Conservation (phyloP, 2,888 invertebrate species). For the Andrena dorsata region DNA sequence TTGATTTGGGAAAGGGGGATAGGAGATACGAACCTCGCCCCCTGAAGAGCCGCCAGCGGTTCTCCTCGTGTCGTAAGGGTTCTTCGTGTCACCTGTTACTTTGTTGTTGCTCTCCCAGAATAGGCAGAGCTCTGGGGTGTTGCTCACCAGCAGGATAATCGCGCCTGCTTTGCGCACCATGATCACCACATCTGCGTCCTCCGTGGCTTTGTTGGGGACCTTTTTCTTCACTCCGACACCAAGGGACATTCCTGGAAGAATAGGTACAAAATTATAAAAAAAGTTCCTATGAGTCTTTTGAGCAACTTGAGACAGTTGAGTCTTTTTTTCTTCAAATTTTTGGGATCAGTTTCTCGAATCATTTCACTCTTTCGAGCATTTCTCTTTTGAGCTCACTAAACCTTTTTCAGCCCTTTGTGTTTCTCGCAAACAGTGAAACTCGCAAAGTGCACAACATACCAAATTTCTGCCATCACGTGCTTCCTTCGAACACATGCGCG, state of each 20-base stretch:
- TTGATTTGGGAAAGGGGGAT: too few relatives aligned
- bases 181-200: constrained; percentile 90
- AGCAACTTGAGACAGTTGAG: too few relatives aligned
- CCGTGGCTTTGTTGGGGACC: constrained; percentile 85
- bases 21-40: constrained; percentile 88
- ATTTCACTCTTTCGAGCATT: too few relatives aligned
- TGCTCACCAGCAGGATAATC: constrained; percentile 93
- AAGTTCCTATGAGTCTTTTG: background rate
- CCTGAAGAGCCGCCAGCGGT: constrained; percentile 96
- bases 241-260: constrained; percentile 88
- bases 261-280: background rate
- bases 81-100: constrained; percentile 91
- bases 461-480: too few relatives aligned
- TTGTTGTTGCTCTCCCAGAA: constrained; percentile 94
- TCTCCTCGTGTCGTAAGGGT: constrained; percentile 92
- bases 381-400: too few relatives aligned
- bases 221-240: constrained; percentile 88
- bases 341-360: too few relatives aligned
- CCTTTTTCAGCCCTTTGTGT: too few relatives aligned
- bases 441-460: too few relatives aligned
- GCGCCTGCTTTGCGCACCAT: constrained; percentile 90
- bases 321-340: too few relatives aligned
- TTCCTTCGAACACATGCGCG: too few relatives aligned
- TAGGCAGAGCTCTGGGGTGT: constrained; percentile 95
- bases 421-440: too few relatives aligned